Percentiles rank a stretch among this genome's conserved stretches.
Conservation (phyloP, 1,140 invertebrate genomes). For the Zeugodacus cucurbitae region DNA sequence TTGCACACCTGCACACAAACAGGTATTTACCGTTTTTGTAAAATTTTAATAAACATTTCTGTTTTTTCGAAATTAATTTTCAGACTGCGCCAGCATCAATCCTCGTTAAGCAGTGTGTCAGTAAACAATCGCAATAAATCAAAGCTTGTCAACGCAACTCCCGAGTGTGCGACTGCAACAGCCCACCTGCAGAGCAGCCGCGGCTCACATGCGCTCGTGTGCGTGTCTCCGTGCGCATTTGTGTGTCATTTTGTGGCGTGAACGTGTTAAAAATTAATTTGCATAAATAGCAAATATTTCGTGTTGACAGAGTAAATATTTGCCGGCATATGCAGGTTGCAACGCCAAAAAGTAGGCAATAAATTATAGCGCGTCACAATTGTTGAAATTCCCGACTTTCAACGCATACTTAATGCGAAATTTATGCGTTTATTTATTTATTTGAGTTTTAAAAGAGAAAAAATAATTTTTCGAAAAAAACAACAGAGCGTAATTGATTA, state of each 20-base stretch:
- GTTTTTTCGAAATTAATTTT: not conserved
- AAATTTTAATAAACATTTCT: not conserved
- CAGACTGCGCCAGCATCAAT: not conserved
- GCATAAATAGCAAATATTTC: constrained; percentile 37
- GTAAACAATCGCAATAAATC: constrained; percentile 27
- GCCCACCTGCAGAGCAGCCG: not conserved
- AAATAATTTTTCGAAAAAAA: too few species aligned
- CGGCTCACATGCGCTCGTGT: not conserved
- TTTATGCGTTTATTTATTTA: constrained; percentile 18
- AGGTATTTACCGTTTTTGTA: too few species aligned
- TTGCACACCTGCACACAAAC: too few species aligned
- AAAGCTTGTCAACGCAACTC: not conserved
- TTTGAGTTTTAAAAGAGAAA: not conserved
- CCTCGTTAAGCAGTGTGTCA: not conserved
- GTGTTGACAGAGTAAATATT: constrained; percentile 25
- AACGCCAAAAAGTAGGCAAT: not conserved
- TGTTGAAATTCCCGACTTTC: not conserved
- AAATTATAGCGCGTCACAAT: not conserved
- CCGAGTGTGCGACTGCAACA: not conserved
- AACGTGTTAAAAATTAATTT: constrained; percentile 38
- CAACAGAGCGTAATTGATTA: not conserved
- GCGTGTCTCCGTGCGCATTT: not conserved
- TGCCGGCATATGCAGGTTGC: not conserved
- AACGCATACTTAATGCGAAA: not conserved
- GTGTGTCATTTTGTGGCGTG: constrained; percentile 8